Evolutionary conservation across 2,113 vertebrate species (phyloP).

Genomic region (Athene cunicularia): DNA sequence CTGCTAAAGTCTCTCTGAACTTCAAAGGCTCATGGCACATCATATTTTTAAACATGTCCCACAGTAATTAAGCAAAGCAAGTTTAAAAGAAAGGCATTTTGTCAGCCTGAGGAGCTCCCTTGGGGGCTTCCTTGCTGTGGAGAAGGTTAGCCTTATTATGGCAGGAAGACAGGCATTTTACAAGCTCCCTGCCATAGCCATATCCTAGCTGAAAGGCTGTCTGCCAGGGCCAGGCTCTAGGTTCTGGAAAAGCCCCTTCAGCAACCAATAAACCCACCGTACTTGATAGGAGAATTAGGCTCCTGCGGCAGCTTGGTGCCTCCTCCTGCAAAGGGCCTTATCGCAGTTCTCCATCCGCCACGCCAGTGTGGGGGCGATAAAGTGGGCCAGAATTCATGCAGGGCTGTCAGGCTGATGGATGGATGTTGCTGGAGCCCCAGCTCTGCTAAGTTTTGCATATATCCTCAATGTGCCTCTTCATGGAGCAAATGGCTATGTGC

Average conservation of each 20-base stretch:
- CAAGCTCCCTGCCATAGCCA: neutral
- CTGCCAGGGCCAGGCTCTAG: neutral
- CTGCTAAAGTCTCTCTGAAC: constrained; percentile 40
- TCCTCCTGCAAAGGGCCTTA: neutral
- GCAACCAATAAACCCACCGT: neutral
- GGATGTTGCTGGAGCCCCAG: neutral
- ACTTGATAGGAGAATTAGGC: neutral
- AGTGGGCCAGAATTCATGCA: neutral
- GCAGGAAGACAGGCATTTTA: neutral
- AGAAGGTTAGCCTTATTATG: neutral
- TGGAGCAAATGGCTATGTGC: rapidly evolving
- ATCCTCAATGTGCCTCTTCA: rapidly evolving
- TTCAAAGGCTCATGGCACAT: constrained; percentile 33
- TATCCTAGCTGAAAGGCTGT: rapidly evolving
- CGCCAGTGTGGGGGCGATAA: rapidly evolving
- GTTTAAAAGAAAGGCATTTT: constrained; percentile 23
- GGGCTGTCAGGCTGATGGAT: neutral
- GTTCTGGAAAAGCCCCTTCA: neutral
- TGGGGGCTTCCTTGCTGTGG: neutral
- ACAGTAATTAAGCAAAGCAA: constrained; percentile 47
- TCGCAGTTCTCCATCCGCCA: rapidly evolving
- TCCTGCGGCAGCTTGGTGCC: neutral
- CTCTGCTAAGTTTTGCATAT: neutral
- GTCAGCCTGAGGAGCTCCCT: neutral
- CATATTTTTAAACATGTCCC: neutral